Conservation (phyloP, 2,797 vertebrate genomes). For the Lepilemur ruficaudatus region DNA sequence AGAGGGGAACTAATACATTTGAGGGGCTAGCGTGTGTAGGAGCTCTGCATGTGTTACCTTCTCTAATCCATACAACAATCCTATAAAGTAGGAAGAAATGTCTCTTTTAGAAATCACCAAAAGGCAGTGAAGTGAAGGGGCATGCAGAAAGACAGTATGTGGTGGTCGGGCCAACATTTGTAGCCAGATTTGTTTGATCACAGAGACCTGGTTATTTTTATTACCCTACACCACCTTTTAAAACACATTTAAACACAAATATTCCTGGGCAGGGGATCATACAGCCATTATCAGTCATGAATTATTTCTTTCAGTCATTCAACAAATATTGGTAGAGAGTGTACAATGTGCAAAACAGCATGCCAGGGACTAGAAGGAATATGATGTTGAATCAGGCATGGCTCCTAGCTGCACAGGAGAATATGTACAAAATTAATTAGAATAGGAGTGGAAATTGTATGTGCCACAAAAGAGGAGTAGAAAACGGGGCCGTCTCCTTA, state of each 20-base stretch:
- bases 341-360: neutral
- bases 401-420: neutral
- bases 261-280: neutral
- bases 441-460: neutral
- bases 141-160: neutral
- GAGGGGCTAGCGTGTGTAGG: neutral
- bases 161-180: neutral
- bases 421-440: neutral
- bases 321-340: neutral
- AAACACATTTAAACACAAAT: neutral
- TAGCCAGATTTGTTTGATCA: neutral
- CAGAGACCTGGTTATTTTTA: neutral
- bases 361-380: neutral
- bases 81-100: neutral
- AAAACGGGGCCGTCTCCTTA: neutral
- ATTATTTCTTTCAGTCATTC: neutral
- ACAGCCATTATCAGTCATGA: neutral
- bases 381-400: neutral
- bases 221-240: neutral
- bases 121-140: neutral
- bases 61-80: neutral
- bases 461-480: neutral
- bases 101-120: neutral
- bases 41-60: neutral
- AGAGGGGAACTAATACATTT: neutral